A percentile compares a stretch with the other conserved stretches of the same genome.
phyloP scores from a whole-genome alignment of 2,113 vertebrate genomes.

The Semnornis frantzii region DNA sequence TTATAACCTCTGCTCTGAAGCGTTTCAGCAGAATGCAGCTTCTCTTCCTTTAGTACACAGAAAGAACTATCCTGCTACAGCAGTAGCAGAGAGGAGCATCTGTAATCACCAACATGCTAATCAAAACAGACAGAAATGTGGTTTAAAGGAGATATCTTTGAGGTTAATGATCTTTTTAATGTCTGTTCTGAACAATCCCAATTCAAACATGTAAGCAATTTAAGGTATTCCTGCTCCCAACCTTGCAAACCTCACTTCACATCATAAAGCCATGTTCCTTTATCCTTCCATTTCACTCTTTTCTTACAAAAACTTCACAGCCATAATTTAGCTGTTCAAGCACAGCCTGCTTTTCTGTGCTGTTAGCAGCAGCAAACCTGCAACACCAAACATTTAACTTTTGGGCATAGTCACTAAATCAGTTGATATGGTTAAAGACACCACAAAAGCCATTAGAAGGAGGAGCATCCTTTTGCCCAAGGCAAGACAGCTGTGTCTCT shows the following conservation, averaged over 20 bases:
- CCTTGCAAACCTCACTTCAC: background rate
- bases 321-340: background rate
- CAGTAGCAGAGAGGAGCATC: background rate
- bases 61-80: conserved; percentile 26
- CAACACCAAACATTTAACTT: background rate
- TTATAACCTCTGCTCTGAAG: conserved; percentile 65
- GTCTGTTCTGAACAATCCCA: background rate
- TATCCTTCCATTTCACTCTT: background rate
- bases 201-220: background rate
- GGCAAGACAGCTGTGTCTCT: background rate
- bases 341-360: background rate
- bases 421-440: background rate
- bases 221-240: background rate
- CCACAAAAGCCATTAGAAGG: background rate
- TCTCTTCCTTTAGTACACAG: conserved; percentile 27
- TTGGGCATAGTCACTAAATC: background rate
- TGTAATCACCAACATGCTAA: background rate
- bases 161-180: background rate
- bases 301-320: background rate
- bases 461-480: background rate
- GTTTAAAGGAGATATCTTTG: background rate
- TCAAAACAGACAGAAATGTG: background rate
- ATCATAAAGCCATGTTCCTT: background rate
- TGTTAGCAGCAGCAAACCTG: background rate
- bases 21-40: conserved; percentile 38